These are phyloP conservation scores for Habroteleia sp. DNA, from an alignment of 2,888 invertebrate genomes.

Conservation along the genomic window DNA sequence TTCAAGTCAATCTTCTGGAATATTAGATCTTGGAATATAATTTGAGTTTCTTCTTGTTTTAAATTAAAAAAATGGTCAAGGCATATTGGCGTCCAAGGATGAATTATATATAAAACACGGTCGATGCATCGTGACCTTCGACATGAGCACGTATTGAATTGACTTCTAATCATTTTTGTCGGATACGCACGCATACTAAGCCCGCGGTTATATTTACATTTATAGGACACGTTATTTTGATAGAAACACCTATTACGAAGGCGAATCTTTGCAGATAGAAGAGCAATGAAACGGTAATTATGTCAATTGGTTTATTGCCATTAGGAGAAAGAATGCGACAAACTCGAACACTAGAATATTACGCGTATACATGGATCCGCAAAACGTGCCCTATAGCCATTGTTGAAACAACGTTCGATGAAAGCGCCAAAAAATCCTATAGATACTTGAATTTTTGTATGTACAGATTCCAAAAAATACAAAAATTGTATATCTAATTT, in stretches of 20 bases:
- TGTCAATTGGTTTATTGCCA: constrained; percentile 32
- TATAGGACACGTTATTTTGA: constrained; percentile 46
- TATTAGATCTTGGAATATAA: no score
- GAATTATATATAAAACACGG: constrained; percentile 1
- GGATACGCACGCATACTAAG: constrained; percentile 12
- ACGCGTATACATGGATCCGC: constrained; percentile 3
- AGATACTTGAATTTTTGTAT: no score
- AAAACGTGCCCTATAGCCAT: constrained; percentile 1
- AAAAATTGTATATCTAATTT: no score
- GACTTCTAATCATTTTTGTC: constrained; percentile 46
- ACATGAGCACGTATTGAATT: constrained; percentile 46
- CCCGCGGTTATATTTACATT: constrained; percentile 40
- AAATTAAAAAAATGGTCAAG: constrained; percentile 14
- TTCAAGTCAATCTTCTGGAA: no score
- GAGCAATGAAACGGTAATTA: constrained; percentile 10
- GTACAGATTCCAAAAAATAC: no score
- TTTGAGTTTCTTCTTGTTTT: no score
- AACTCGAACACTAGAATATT: no score
- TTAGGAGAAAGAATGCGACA: constrained; percentile 28
- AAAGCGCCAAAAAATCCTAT: no score
- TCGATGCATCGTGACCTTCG: constrained; percentile 33
- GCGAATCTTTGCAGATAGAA: constrained; percentile 22
- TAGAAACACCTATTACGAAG: constrained; percentile 59
- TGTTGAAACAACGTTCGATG: no score
- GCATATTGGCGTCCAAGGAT: constrained; percentile 12